Base-by-base conservation (phyloP, 2,113 vertebrate genomes). In the Peromyscus maniculatus region DNA sequence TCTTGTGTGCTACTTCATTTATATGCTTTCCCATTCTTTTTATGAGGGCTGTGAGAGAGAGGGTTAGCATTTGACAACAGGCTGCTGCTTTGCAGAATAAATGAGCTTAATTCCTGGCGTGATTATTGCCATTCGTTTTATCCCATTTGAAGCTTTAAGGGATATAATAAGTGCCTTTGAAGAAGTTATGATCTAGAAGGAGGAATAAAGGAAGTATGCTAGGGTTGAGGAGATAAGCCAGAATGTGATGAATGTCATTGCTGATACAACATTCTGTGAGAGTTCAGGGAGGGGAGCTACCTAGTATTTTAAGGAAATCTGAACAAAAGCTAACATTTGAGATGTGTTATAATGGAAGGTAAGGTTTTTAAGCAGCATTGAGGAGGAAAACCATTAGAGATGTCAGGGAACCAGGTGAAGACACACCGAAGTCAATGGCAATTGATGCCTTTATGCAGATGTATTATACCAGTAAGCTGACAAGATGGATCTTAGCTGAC, bases 51-150 rank as follows among this genome's bases (percentile, higher is more conserved):
- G 78, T 82, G 89, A 95, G 89, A 5, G n/a, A 96, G 84, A 95
- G 91, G 62, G 77, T 55, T 88, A 82, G 78, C 96, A 80, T 78
- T 93, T 97, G 96, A 97, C 97, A 97, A 84, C 88, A 97, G 97
- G 93, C 92, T 95, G 94, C 91, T 98, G 91, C 91, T 98, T 97
- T 93, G 91, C 77, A 97, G 94, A 95, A 97, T 96, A 97, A 96
- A 96, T 82, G 93, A 94, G 93, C 97, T 96, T 96, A 96, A 96
- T 97, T 97, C 97, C 89, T 93, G 74, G 74, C 89, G 95, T 36
- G 87, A 77, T 94, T 90, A 95, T 91, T 55, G 87, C 89, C 83
- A 83, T 95, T 84, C 90, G 31, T 96, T 94, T 66, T n/a, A 91
- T 95, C 89, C 87, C 95, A 90, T 95, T 95, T 69, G 95, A 96